These are phyloP conservation scores for Phyllotis vaccarum DNA, from an alignment of 2,797 vertebrate genomes.

Conservation along the genomic window DNA sequence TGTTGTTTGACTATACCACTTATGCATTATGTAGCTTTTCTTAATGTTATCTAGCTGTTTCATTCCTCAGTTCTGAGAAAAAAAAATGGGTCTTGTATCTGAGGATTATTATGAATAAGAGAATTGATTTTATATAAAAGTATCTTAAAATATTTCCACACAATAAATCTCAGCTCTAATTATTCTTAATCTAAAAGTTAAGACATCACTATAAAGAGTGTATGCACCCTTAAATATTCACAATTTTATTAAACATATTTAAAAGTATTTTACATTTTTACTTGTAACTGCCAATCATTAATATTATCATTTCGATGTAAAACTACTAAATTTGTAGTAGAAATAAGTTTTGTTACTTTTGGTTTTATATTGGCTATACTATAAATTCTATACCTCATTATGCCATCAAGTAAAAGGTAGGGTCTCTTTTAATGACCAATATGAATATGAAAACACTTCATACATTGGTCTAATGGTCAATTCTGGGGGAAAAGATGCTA, in stretches of 20 bases:
- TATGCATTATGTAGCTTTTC: not conserved
- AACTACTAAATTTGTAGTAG: not conserved
- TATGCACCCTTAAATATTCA: conserved; percentile 1
- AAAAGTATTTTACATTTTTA: conserved; percentile 15
- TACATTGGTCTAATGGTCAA: conserved; percentile 1
- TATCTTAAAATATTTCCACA: conserved; percentile 5
- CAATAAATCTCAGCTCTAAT: conserved; percentile 42
- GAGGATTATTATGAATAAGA: not conserved
- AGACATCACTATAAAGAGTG: not conserved
- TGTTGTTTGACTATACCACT: not conserved
- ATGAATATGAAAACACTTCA: not conserved
- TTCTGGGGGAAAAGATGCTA: not conserved
- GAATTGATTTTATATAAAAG: conserved; percentile 19
- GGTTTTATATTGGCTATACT: not conserved
- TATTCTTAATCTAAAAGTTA: conserved; percentile 28
- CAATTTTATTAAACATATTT: conserved; percentile 10
- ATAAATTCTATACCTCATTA: not conserved
- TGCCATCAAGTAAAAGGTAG: not conserved
- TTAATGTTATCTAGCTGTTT: not conserved
- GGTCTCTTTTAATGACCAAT: not conserved
- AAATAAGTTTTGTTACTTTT: conserved; percentile 36
- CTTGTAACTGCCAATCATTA: conserved; percentile 15
- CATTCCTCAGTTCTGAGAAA: conserved; percentile 45
- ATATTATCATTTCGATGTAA: conserved; percentile 22
- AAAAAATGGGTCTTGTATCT: not conserved